A percentile compares a stretch with the other conserved stretches of the same genome.
Conservation (phyloP, 2,888 invertebrate genomes). For the Allolobophora icterica region DNA sequence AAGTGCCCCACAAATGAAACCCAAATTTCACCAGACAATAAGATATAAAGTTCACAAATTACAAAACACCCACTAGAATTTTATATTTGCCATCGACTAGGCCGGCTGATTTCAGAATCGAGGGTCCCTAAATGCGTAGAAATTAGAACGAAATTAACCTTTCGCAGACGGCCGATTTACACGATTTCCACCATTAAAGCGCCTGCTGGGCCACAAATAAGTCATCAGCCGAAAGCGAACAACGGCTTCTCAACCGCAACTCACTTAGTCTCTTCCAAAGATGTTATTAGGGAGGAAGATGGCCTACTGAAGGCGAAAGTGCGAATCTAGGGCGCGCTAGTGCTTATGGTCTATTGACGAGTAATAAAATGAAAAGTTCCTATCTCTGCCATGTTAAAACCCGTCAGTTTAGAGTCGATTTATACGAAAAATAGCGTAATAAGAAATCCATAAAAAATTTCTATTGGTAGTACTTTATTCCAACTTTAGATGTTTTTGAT, state of each 20-base stretch:
- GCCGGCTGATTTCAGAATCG: not conserved
- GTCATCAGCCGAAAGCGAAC: not conserved
- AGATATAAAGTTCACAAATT: not conserved
- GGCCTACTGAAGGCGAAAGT: too few species aligned
- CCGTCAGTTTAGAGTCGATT: too few species aligned
- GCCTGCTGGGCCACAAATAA: not conserved
- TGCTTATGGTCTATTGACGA: too few species aligned
- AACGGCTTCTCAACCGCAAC: not conserved
- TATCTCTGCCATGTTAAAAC: too few species aligned
- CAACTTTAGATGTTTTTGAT: too few species aligned
- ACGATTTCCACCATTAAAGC: not conserved
- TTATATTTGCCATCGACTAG: not conserved
- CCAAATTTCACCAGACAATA: not conserved
- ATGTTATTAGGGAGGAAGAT: too few species aligned
- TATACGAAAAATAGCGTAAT: too few species aligned
- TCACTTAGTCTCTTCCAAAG: too few species aligned
- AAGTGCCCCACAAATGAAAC: not conserved
- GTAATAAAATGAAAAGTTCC: too few species aligned
- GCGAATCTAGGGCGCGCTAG: too few species aligned
- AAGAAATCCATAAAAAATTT: too few species aligned
- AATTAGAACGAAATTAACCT: slow-evolving; percentile 1
- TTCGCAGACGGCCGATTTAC: not conserved
- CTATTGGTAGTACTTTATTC: too few species aligned
- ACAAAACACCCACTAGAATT: not conserved
- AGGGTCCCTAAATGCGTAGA: not conserved